Percentiles rank a stretch among this genome's conserved stretches.
Conservation (phyloP, 2,113 vertebrate species). For the Megaleporinus macrocephalus region DNA sequence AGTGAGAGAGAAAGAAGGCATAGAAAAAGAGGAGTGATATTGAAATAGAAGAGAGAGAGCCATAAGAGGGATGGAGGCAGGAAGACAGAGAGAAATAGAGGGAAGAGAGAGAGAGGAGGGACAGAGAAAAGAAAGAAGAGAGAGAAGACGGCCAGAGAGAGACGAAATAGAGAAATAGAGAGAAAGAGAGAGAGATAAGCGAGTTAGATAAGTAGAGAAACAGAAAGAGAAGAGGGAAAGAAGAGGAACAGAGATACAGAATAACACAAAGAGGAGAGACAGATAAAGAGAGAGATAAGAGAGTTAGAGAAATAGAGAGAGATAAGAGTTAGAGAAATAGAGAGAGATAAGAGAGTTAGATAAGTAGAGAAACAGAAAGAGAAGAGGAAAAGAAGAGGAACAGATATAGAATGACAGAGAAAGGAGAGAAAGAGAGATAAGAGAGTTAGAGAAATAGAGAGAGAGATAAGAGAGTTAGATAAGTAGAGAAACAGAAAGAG, state of each 20-base stretch:
- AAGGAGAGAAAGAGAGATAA: not conserved
- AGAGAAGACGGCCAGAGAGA: conserved; percentile 11
- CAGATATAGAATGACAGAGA: not conserved
- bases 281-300: not conserved
- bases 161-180: conserved; percentile 49
- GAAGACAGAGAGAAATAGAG: not conserved
- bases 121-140: conserved; percentile 15
- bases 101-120: not conserved
- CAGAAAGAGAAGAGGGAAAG: not conserved
- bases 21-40: too few relatives aligned
- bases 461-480: not conserved
- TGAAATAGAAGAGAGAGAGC: not conserved
- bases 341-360: too few relatives aligned
- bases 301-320: not conserved
- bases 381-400: not conserved
- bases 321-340: not conserved
- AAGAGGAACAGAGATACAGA: too few relatives aligned
- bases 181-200: conserved; percentile 35
- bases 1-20: conserved; percentile 38
- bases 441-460: not conserved
- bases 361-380: not conserved
- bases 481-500: not conserved
- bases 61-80: too few relatives aligned
- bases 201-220: too few relatives aligned
- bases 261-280: too few relatives aligned